Base-by-base conservation (phyloP, 2,113 vertebrate genomes). In the Oenanthe melanoleuca region DNA sequence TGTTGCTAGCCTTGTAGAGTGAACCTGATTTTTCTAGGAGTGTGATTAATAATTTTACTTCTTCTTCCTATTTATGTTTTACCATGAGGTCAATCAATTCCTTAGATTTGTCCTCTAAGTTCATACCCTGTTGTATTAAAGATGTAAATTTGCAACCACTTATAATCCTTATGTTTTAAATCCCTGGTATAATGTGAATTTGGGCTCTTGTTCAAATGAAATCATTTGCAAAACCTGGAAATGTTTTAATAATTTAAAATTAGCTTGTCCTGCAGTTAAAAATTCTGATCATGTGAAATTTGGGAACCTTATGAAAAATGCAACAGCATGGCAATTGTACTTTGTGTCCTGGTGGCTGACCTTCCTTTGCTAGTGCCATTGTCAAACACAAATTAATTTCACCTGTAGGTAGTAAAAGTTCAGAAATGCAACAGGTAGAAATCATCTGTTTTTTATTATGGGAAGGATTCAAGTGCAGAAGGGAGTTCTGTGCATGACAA, bases 231-330 rank as follows among this genome's bases (percentile, higher is more conserved):
- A 91, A 70, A 65, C 37, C 22, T 42, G 26, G 42, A 52, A 78
- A 37, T 28, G 14, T 71, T 74, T 23, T 55, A 67, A 26, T 84
- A 77, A 65, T 87, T 96, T 31, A 81, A 82, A 94, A 80, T 85
- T 80, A 88, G 8, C 37, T n/a, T 20, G 77, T 85, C 60, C 14
- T 82, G 52, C 5, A 88, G 10, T 92, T 94, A 33, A 55, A 93
- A 88, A 95, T 85, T 95, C 66, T 86, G n/a, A 75, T 93, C 61
- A 44, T 38, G 60, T 40, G 8, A 63, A 49, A 57, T 86, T 95
- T 83, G 80, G 74, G 24, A 21, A 85, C 20, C 31, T 77, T 16
- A 77, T 92, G 77, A 92, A 93, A 93, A 78, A 91, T 88, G 40
- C 26, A 93, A 11, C 29, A 87, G 26, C 3, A 9, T 31, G 79